These are phyloP conservation scores for Ascidia mentula DNA, from an alignment of 23 tunicate species.

Conservation along the genomic window DNA sequence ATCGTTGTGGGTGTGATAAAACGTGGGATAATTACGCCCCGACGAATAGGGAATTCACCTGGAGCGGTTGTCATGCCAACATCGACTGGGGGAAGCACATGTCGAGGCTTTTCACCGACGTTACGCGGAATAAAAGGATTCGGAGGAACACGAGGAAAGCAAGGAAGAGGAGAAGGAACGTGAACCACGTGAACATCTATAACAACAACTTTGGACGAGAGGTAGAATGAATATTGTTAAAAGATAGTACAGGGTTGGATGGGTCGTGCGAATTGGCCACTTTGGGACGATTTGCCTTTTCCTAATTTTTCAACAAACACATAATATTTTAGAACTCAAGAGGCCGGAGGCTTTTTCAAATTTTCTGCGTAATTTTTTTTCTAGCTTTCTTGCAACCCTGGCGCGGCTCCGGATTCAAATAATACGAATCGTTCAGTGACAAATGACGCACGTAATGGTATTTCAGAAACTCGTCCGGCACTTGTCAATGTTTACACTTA, in stretches of 20 bases:
- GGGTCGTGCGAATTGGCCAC: no score
- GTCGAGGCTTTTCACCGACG: constrained; percentile 59
- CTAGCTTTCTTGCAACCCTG: no score
- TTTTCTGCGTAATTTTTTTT: no score
- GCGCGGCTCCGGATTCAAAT: no score
- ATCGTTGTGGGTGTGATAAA: constrained; percentile 65
- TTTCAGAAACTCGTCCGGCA: no score
- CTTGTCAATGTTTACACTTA: background rate
- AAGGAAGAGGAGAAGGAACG: constrained; percentile 25
- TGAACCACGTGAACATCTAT: background rate
- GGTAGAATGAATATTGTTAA: no score
- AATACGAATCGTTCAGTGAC: no score
- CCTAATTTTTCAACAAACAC: no score
- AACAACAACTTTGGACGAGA: constrained; percentile 25
- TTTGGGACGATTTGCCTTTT: no score
- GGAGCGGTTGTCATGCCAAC: constrained; percentile 80
- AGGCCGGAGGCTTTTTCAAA: no score
- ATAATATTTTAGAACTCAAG: no score
- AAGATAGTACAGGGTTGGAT: no score
- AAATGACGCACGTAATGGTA: constrained; percentile 4
- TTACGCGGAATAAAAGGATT: constrained; percentile 18
- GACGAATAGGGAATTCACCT: constrained; percentile 23
- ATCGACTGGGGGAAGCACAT: constrained; percentile 71
- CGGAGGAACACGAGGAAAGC: constrained; percentile 11
- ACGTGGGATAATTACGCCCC: constrained; percentile 31